phyloP scores from a whole-genome alignment of 2,797 vertebrate species.

The Hippocampus kuda region DNA sequence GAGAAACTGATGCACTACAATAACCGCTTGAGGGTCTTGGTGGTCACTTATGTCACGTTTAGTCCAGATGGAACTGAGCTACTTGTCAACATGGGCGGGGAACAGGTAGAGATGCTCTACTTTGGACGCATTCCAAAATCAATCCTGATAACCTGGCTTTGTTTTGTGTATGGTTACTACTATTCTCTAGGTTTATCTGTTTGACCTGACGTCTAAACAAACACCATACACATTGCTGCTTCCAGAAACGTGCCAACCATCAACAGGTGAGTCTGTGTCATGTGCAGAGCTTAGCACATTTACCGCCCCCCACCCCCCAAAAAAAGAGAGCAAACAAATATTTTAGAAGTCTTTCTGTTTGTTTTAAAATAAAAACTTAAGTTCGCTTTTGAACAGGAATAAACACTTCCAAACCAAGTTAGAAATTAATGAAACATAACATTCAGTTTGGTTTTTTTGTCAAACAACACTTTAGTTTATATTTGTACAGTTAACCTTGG shows the following conservation, averaged over 20 bases:
- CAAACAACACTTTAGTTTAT: too few relatives aligned
- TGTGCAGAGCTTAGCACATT: not conserved
- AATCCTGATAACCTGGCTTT: not conserved
- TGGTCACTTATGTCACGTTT: slow-evolving; percentile 95
- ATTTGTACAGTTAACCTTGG: too few relatives aligned
- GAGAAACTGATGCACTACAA: slow-evolving; percentile 95
- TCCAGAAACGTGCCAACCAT: slow-evolving; percentile 83
- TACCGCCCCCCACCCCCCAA: not conserved
- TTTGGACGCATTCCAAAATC: not conserved
- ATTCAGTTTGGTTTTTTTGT: too few relatives aligned
- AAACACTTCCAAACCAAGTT: too few relatives aligned
- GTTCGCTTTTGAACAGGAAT: too few relatives aligned
- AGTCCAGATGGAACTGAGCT: slow-evolving; percentile 96
- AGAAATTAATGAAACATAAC: too few relatives aligned
- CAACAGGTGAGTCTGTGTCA: slow-evolving; percentile 66
- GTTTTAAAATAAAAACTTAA: too few relatives aligned
- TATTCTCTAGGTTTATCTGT: slow-evolving; percentile 85
- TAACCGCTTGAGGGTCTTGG: slow-evolving; percentile 88
- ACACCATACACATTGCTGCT: slow-evolving; percentile 89
- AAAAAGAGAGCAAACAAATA: not conserved
- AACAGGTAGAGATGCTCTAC: slow-evolving; percentile 73
- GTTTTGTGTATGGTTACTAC: not conserved
- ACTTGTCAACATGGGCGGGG: slow-evolving; percentile 97
- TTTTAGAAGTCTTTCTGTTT: not conserved
- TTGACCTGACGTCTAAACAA: slow-evolving; percentile 94